Evolutionary conservation across 2,113 vertebrate genomes (phyloP).

Genomic region (Pangasianodon hypophthalmus): DNA sequence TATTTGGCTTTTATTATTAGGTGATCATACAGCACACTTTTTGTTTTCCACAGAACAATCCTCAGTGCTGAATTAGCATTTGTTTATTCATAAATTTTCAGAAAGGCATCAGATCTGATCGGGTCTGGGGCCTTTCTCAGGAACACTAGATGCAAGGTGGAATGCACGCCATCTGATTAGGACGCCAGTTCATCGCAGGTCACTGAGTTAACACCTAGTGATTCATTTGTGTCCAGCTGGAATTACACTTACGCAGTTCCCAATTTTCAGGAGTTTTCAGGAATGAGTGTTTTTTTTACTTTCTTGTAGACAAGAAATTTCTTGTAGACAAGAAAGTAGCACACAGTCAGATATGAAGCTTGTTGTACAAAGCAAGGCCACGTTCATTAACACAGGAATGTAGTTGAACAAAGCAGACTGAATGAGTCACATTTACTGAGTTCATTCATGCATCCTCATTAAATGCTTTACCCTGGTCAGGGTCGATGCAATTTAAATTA

Average conservation of each 20-base stretch:
- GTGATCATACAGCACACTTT: background rate
- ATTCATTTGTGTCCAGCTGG: no score
- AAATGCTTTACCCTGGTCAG: background rate
- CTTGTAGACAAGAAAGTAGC: background rate
- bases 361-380: background rate
- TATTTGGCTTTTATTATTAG: background rate
- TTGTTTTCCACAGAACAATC: background rate
- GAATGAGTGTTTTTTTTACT: background rate
- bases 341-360: background rate
- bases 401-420: background rate
- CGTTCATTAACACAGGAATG: background rate
- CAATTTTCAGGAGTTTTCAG: no score
- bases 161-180: no score
- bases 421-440: background rate
- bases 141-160: no score
- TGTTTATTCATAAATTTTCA: no score
- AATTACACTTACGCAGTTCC: no score
- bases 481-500: background rate
- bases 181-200: no score
- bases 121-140: no score
- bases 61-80: background rate
- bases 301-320: background rate
- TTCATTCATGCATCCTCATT: background rate
- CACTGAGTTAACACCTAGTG: no score
- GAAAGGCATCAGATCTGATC: no score